These are phyloP conservation scores for Carollia perspicillata DNA, from an alignment of 2,113 vertebrate species.

Conservation along the genomic window DNA sequence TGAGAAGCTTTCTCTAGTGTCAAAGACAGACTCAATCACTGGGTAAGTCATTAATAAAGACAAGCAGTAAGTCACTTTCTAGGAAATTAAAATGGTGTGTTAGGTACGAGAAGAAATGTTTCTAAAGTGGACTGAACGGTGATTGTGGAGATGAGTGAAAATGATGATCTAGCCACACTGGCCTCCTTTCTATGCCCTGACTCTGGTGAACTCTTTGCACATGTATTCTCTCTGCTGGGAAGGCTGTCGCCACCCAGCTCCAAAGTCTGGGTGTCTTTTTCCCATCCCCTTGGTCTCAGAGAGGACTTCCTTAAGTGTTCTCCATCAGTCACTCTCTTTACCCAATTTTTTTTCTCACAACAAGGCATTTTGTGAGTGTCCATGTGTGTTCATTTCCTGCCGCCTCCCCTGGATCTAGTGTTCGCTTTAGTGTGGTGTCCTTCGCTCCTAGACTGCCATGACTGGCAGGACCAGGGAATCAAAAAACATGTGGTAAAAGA, in stretches of 20 bases:
- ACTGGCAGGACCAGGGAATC: background rate
- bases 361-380: background rate
- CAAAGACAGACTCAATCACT: background rate
- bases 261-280: background rate
- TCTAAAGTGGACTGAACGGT: background rate
- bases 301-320: background rate
- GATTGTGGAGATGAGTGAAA: background rate
- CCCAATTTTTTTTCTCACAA: background rate
- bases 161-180: background rate
- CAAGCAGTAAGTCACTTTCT: background rate
- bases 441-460: background rate
- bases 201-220: background rate
- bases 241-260: background rate
- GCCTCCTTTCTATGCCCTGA: background rate
- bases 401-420: background rate
- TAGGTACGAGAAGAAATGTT: background rate
- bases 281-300: background rate
- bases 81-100: background rate
- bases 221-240: background rate
- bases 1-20: background rate
- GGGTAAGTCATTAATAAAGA: background rate
- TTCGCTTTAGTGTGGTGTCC: background rate
- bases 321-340: background rate
- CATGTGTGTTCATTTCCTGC: background rate
- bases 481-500: background rate